Base-by-base conservation (phyloP, 2,888 invertebrate species). In the Labia minor region DNA sequence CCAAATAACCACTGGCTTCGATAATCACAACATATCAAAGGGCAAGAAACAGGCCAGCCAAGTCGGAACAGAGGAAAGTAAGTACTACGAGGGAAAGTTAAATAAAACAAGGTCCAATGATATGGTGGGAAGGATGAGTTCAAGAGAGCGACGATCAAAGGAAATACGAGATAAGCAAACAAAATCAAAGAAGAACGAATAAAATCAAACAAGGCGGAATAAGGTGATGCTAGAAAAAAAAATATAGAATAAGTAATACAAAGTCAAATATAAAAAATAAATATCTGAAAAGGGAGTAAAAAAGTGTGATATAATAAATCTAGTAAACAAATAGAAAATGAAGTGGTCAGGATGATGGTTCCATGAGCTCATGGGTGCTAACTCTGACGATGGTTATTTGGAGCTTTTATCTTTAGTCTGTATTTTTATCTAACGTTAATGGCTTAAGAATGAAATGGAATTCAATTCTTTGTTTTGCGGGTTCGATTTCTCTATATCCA, bases 21-120 rank as follows among this genome's bases (percentile, higher is more conserved):
- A 49, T 49, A 49, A 49, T 49, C 49, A 49, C 49, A 49, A 49
- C 49, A 49, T 49, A 49, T 49, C 49, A 49, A 49, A 49, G 49
- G 49, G 49, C 49, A 49, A 49, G 49, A 49, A 49, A 49, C 49
- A 49, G 49, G 49, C 49, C 14, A 2, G 49, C 49, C 49, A 49
- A 49, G 49, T 49, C 49, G 16, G 49, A 16, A 49, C 49, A 49
- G 14, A 49, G 49, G 49, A 49, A 49, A 49, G 49, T 49, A 49
- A 49, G 49, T 49, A 49, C 49, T 49, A 3, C 49, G n/a, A 49
- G 49, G 49, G 49, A 49, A 49, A 49, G 49, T 49, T 49, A 49
- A 49, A 49, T 49, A 49, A 49, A 49, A 49, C 49, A 49, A 49
- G 49, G 49, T 16, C 49, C 49, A 49, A 49, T 49, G 49, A 49